Percentiles rank a stretch among this genome's conserved stretches.
These are phyloP conservation scores for Pandion haliaetus DNA, from an alignment of 2,113 vertebrate species.

Conservation along the genomic window DNA sequence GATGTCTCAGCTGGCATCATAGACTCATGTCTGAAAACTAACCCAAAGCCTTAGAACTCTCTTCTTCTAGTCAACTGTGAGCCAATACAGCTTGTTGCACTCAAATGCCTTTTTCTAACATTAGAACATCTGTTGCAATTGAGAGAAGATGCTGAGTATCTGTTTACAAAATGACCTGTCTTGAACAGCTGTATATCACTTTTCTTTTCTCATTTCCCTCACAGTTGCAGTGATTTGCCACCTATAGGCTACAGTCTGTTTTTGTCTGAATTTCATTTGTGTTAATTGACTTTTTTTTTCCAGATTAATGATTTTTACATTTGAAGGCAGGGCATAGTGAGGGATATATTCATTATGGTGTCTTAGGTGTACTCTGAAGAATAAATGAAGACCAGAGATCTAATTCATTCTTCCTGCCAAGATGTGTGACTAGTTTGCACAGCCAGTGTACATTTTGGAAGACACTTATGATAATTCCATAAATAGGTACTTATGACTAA, in stretches of 20 bases:
- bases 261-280: slow-evolving; percentile 57
- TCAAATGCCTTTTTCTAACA: not conserved
- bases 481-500: not conserved
- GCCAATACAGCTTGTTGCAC: not conserved
- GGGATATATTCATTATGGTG: not conserved
- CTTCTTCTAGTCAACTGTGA: not conserved
- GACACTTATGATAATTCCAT: not conserved
- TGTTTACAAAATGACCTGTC: slow-evolving; percentile 34
- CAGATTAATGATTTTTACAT: slow-evolving; percentile 29
- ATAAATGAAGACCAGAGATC: not conserved
- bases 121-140: slow-evolving; percentile 36
- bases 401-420: not conserved
- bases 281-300: slow-evolving; percentile 50
- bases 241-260: slow-evolving; percentile 63
- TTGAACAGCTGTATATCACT: slow-evolving; percentile 57
- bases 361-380: not conserved
- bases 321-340: not conserved
- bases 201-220: slow-evolving; percentile 62
- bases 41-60: not conserved
- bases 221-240: slow-evolving; percentile 68
- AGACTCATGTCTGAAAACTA: not conserved
- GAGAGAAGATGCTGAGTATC: slow-evolving; percentile 11
- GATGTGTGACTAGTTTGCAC: not conserved
- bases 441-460: not conserved
- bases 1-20: not conserved